Conservation (phyloP, 2,888 invertebrate genomes). For the Lepas anatifera region DNA sequence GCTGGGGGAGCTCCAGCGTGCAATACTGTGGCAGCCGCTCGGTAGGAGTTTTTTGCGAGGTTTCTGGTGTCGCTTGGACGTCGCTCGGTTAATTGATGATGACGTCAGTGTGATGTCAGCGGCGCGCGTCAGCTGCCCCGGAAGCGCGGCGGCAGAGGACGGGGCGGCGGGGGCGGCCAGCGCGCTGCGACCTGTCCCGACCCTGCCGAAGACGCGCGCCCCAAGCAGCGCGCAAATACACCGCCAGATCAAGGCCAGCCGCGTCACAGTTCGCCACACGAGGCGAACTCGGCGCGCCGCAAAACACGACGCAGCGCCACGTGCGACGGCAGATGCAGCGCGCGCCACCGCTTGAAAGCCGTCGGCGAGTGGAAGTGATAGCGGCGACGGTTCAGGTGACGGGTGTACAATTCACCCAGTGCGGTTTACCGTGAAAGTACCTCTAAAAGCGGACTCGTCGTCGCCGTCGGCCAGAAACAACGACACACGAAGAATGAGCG, state of each 20-base stretch:
- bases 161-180: not conserved
- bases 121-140: not conserved
- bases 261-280: not conserved
- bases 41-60: not conserved
- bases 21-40: not conserved
- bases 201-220: not conserved
- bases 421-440: not conserved
- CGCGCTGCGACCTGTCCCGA: not conserved
- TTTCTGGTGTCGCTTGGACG: not conserved
- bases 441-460: not conserved
- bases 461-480: not conserved
- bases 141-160: not conserved
- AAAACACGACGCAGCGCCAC: slow-evolving; percentile 3
- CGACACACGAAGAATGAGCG: not conserved
- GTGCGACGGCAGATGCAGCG: no score
- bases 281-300: not conserved
- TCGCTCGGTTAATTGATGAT: not conserved
- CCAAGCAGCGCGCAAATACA: not conserved
- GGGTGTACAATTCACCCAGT: not conserved
- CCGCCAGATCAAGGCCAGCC: not conserved
- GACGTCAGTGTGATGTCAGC: not conserved
- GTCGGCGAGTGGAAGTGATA: not conserved
- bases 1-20: no score
- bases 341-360: no score
- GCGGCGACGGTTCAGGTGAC: not conserved